Percentiles rank a stretch among this genome's conserved stretches.
These are phyloP conservation scores for Acanthosepion lycidas DNA, from an alignment of 2,888 invertebrate species.

Conservation along the genomic window DNA sequence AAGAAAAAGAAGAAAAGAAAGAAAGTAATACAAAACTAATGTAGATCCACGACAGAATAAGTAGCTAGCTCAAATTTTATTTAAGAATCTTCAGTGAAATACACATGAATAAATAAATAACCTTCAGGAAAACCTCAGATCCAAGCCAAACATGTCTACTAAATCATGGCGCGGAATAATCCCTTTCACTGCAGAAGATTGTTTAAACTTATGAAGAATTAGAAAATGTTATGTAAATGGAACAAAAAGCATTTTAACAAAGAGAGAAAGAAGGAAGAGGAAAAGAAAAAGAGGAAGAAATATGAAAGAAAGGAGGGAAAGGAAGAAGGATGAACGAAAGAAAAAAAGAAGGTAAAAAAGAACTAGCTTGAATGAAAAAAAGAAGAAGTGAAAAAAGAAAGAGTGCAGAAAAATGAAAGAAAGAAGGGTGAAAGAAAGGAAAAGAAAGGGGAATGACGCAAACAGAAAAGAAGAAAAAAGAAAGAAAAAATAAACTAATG, in stretches of 20 bases:
- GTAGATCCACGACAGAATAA: neutral
- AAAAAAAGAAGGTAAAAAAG: neutral
- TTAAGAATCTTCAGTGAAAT: neutral
- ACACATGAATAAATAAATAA: neutral
- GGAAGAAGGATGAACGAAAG: neutral
- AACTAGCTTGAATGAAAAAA: neutral
- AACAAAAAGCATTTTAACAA: neutral
- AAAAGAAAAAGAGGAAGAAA: neutral
- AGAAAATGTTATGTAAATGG: constrained; percentile 11
- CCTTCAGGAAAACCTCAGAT: neutral
- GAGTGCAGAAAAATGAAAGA: too few species aligned
- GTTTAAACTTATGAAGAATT: constrained; percentile 33
- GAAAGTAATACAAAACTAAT: neutral
- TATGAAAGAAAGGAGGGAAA: neutral
- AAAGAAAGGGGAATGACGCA: too few species aligned
- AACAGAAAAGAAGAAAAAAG: too few species aligned
- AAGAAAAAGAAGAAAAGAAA: neutral
- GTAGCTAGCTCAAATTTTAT: neutral
- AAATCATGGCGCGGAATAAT: constrained; percentile 33
- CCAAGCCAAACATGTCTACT: neutral
- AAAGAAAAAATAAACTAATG: too few species aligned
- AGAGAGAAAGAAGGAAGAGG: neutral
- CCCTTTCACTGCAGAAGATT: neutral
- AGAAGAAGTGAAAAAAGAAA: too few species aligned
- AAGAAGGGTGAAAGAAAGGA: too few species aligned